phyloP scores from a whole-genome alignment of 1,140 invertebrate species.

The Hyphantria cunea region DNA sequence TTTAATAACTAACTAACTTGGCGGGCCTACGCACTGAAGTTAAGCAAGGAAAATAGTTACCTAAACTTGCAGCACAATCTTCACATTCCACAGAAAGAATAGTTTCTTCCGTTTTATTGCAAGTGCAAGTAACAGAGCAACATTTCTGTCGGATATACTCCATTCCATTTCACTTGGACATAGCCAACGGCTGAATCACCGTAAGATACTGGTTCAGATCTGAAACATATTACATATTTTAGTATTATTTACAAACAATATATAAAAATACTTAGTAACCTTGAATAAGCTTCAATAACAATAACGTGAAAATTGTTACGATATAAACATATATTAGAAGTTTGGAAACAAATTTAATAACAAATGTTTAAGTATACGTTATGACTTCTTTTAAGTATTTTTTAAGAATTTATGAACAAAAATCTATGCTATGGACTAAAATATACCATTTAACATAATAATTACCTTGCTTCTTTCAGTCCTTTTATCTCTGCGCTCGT shows the following conservation, averaged over 20 bases:
- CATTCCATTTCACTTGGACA: conserved; percentile 37
- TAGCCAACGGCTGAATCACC: conserved; percentile 31
- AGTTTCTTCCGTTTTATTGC: conserved; percentile 36
- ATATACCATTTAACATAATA: too few relatives aligned
- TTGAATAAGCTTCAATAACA: too few relatives aligned
- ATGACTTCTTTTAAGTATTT: too few relatives aligned
- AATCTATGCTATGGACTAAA: too few relatives aligned
- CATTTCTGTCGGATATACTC: conserved; percentile 30
- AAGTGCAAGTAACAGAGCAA: conserved; percentile 27
- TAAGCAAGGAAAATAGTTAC: not conserved
- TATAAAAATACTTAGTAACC: too few relatives aligned
- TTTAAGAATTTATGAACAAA: too few relatives aligned
- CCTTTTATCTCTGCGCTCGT: not conserved
- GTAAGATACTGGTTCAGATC: conserved; percentile 1
- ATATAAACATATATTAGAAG: too few relatives aligned
- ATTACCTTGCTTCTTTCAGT: not conserved
- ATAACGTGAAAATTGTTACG: too few relatives aligned
- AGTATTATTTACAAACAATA: too few relatives aligned
- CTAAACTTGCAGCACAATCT: conserved; percentile 3
- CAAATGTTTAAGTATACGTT: too few relatives aligned
- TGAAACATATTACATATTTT: too few relatives aligned
- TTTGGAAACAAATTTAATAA: too few relatives aligned
- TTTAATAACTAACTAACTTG: not conserved
- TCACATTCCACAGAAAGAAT: conserved; percentile 20
- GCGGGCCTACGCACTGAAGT: not conserved